These are phyloP conservation scores for Bombyx mori DNA, from an alignment of 1,140 invertebrate species.

Conservation along the genomic window ASM3026992v2 NC_085130.1:16056001-16056500, in stretches of 20 bases:
- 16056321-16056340: background rate
- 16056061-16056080: too few species aligned
- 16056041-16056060: too few species aligned
- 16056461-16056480: conserved; percentile 16
- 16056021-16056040: too few species aligned
- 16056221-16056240: conserved; percentile 28
- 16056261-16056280: conserved; percentile 30
- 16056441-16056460: conserved; percentile 21
- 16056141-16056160: conserved; percentile 38
- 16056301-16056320: conserved; percentile 23
- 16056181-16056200: conserved; percentile 52
- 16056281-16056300: conserved; percentile 28
- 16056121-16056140: background rate
- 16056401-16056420: background rate
- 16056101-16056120: too few species aligned
- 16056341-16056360: background rate
- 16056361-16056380: background rate
- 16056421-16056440: too few species aligned
- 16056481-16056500: background rate
- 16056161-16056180: conserved; percentile 56
- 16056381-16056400: background rate
- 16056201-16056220: conserved; percentile 44
- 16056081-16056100: too few species aligned
- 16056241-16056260: conserved; percentile 36
- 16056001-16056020: too few species aligned